These are phyloP conservation scores for Limenitis camilla DNA, from an alignment of 2,888 invertebrate species.

Conservation along the genomic window DNA sequence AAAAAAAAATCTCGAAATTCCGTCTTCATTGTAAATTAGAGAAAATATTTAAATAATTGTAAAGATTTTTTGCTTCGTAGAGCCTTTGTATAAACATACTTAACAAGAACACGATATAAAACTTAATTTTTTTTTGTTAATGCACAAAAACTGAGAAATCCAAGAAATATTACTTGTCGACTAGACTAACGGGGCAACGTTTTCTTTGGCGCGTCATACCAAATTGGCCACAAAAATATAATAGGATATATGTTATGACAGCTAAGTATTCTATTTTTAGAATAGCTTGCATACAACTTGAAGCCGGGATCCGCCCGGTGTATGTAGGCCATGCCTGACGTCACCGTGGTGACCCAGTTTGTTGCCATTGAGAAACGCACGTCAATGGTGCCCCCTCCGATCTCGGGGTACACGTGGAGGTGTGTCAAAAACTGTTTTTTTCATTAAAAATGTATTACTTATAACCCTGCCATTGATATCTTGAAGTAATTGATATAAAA, in stretches of 20 bases:
- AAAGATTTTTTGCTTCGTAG: too few relatives aligned
- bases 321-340: conserved; percentile 70
- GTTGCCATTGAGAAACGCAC: conserved; percentile 69
- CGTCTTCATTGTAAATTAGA: too few relatives aligned
- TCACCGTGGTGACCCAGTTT: conserved; percentile 66
- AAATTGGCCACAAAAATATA: conserved; percentile 4
- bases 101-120: too few relatives aligned
- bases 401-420: conserved; percentile 28
- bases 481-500: not conserved
- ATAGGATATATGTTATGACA: conserved; percentile 18
- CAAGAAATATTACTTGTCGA: too few relatives aligned
- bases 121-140: too few relatives aligned
- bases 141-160: too few relatives aligned
- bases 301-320: conserved; percentile 55
- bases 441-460: not conserved
- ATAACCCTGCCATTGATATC: not conserved
- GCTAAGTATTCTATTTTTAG: conserved; percentile 51
- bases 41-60: too few relatives aligned
- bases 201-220: not conserved
- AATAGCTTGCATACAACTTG: conserved; percentile 51
- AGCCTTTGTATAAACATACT: too few relatives aligned
- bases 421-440: conserved; percentile 23
- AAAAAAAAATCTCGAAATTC: too few relatives aligned
- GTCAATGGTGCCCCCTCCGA: conserved; percentile 63
- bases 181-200: too few relatives aligned